Conservation (phyloP, 2,888 invertebrate genomes). For the Apomyelois bistriatella region DNA sequence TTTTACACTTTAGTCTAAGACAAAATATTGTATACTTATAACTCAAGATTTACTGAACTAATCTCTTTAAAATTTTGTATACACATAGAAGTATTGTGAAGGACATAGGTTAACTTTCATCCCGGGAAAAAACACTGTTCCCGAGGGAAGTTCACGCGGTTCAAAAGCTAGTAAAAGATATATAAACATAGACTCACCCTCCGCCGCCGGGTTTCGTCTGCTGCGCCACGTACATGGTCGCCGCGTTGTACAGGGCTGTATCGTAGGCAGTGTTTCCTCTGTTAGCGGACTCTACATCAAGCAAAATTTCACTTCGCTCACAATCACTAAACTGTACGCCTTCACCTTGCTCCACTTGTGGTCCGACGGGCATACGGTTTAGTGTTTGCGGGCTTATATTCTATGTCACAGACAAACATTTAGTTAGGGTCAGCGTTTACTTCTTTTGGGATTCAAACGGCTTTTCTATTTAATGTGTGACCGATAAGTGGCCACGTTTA, state of each 20-base stretch:
- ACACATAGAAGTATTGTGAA: no score
- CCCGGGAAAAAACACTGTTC: no score
- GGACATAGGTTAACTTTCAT: no score
- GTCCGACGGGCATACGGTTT: neutral
- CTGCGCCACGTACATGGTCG: slow-evolving; percentile 96
- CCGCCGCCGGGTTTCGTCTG: slow-evolving; percentile 80
- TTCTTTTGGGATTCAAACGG: neutral
- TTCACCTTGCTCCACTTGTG: neutral
- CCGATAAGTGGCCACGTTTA: no score
- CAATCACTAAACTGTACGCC: slow-evolving; percentile 1
- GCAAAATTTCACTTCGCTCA: slow-evolving; percentile 10
- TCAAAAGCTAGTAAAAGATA: no score
- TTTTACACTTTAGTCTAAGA: no score
- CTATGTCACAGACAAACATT: no score
- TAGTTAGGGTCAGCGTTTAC: neutral
- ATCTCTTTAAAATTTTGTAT: no score
- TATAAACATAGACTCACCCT: slow-evolving; percentile 43
- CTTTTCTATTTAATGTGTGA: no score
- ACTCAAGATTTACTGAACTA: no score
- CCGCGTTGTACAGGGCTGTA: slow-evolving; percentile 96
- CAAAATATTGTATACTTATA: no score
- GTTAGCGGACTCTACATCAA: slow-evolving; percentile 73
- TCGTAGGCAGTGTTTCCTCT: slow-evolving; percentile 93
- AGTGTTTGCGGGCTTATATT: neutral
- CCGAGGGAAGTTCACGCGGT: no score